phyloP scores from a whole-genome alignment of 1,140 invertebrate species.

The Spodoptera litura region DNA sequence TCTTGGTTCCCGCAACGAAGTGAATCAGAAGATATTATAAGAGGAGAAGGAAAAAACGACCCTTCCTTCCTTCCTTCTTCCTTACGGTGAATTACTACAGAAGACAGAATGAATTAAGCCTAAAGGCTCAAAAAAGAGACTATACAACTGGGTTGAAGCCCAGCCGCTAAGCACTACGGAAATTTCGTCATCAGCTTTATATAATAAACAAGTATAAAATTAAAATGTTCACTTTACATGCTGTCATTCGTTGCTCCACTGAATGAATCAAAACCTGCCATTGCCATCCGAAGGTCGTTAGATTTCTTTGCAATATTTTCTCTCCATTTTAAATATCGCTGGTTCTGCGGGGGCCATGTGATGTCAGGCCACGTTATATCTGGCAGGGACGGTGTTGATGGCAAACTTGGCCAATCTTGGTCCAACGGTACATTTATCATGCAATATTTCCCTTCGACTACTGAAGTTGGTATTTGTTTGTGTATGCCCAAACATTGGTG shows the following conservation, averaged over 20 bases:
- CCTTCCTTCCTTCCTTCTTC: no score
- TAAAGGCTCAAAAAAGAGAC: no score
- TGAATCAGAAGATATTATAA: no score
- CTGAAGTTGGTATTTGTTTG: conserved; percentile 45
- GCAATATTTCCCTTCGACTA: conserved; percentile 73
- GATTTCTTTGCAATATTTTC: neutral
- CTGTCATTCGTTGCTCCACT: neutral
- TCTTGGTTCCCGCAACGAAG: no score
- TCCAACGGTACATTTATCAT: conserved; percentile 52
- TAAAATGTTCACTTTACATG: neutral
- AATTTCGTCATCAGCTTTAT: no score
- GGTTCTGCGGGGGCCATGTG: conserved; percentile 23
- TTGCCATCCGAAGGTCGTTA: neutral
- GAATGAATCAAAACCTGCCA: neutral
- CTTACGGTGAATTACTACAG: no score
- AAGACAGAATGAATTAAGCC: no score
- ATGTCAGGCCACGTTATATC: conserved; percentile 46
- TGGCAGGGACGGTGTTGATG: conserved; percentile 22
- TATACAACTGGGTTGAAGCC: no score
- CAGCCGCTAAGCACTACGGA: no score
- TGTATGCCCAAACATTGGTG: conserved; percentile 66
- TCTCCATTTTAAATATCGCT: neutral
- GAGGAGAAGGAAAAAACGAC: no score
- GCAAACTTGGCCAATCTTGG: conserved; percentile 44
- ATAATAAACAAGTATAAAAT: neutral